These are phyloP conservation scores for Eumeta japonica DNA, from an alignment of 1,140 invertebrate species.

Conservation along the genomic window DNA sequence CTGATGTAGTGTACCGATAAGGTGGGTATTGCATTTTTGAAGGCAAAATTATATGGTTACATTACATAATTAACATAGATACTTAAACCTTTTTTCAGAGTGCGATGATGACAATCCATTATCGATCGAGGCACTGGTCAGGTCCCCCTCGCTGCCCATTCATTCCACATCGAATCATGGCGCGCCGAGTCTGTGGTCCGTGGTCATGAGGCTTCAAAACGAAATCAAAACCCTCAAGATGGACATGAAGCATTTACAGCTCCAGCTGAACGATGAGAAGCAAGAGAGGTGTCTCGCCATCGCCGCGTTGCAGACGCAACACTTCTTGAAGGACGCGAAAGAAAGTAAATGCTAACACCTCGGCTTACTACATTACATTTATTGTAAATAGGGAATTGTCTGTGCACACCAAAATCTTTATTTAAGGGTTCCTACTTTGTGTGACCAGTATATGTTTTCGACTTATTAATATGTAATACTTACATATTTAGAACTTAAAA, in stretches of 20 bases:
- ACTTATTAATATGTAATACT: too few species aligned
- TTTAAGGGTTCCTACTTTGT: too few species aligned
- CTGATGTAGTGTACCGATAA: too few species aligned
- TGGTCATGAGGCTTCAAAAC: slow-evolving; percentile 47
- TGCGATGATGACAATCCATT: slow-evolving; percentile 45
- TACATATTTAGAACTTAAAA: too few species aligned
- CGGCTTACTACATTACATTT: too few species aligned
- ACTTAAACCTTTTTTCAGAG: too few species aligned
- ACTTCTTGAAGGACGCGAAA: slow-evolving; percentile 48
- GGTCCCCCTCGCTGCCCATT: slow-evolving; percentile 50
- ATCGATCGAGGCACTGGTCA: slow-evolving; percentile 40
- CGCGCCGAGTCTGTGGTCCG: slow-evolving; percentile 42
- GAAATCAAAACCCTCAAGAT: slow-evolving; percentile 48
- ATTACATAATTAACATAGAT: too few species aligned
- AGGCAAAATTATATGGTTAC: slow-evolving; percentile 15
- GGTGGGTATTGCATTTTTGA: slow-evolving; percentile 6
- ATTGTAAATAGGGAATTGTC: too few species aligned
- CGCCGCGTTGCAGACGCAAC: slow-evolving; percentile 41
- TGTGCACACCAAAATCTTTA: too few species aligned
- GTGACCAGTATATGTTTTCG: too few species aligned
- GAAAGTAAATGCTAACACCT: slow-evolving; percentile 55
- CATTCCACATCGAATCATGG: slow-evolving; percentile 32
- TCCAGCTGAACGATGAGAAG: slow-evolving; percentile 49
- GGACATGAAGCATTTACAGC: slow-evolving; percentile 42
- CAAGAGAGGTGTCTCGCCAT: slow-evolving; percentile 51